These are phyloP conservation scores for Aphelenchoides besseyi DNA, from an alignment of 1,140 invertebrate species.

Conservation along the genomic window DNA sequence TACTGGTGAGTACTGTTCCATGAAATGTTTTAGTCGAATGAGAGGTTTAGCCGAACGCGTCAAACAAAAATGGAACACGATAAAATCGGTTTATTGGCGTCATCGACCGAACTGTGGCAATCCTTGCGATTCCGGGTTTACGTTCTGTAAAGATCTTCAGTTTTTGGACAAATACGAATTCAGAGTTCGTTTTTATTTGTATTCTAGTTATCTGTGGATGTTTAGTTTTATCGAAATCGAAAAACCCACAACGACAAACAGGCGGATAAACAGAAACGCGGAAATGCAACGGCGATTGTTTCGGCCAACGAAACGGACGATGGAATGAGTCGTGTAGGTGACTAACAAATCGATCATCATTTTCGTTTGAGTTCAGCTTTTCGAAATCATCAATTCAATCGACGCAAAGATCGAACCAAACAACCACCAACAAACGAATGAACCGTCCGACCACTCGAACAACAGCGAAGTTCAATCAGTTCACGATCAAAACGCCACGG, in stretches of 20 bases:
- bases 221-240: constrained; percentile 25
- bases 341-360: background rate
- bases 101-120: constrained; percentile 1
- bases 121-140: constrained; percentile 5
- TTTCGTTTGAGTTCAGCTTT: constrained; percentile 3
- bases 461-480: constrained; percentile 2
- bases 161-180: constrained; percentile 13
- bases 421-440: background rate
- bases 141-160: constrained; percentile 11
- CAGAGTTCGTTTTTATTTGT: background rate
- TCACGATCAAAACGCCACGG: background rate
- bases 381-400: background rate
- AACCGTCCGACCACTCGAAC: constrained; percentile 1
- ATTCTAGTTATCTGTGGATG: background rate
- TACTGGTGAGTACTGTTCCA: constrained; percentile 1
- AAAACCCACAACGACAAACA: background rate
- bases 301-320: constrained; percentile 12
- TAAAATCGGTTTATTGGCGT: constrained; percentile 16
- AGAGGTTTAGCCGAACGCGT: background rate
- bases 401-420: background rate
- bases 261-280: background rate
- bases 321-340: constrained; percentile 14
- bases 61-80: constrained; percentile 23
- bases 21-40: background rate
- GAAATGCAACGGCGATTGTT: constrained; percentile 15